phyloP scores from a whole-genome alignment of 2,888 invertebrate species.

The Hecatera dysodea region DNA sequence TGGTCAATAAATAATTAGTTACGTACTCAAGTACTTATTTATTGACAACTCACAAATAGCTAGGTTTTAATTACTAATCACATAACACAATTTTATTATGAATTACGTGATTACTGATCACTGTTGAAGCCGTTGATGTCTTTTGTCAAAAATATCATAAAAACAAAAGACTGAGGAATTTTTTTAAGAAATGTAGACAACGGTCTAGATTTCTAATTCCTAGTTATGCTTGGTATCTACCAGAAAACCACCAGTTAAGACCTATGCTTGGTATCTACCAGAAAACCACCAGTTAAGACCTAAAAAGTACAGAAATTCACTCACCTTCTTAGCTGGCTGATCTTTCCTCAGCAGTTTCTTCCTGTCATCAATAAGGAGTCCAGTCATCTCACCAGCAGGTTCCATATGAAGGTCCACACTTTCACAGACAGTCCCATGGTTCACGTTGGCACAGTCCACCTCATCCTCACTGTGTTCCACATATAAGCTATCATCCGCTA shows the following conservation, averaged over 20 bases:
- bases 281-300: neutral
- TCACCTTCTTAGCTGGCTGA: conserved; percentile 80
- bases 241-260: no score
- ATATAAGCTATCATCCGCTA: conserved; percentile 84
- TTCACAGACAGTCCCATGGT: conserved; percentile 33
- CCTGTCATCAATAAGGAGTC: conserved; percentile 76
- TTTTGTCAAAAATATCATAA: neutral
- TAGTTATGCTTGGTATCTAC: no score
- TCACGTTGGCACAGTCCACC: conserved; percentile 79
- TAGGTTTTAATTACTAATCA: no score
- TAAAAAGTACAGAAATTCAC: conserved; percentile 50
- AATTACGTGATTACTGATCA: no score
- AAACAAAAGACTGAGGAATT: neutral
- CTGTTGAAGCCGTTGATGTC: neutral
- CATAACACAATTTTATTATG: no score
- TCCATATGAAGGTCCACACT: conserved; percentile 8
- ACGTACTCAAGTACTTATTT: no score
- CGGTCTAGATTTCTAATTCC: no score
- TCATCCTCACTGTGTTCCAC: conserved; percentile 77
- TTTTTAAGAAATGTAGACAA: no score
- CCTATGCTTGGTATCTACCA: neutral
- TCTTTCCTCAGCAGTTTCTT: conserved; percentile 75
- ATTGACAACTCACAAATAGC: no score
- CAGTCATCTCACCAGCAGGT: conserved; percentile 58
- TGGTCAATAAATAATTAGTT: no score